Evolutionary conservation across 2,797 vertebrate genomes (phyloP).

Genomic region (Parauchenoglanis punctatus): DNA sequence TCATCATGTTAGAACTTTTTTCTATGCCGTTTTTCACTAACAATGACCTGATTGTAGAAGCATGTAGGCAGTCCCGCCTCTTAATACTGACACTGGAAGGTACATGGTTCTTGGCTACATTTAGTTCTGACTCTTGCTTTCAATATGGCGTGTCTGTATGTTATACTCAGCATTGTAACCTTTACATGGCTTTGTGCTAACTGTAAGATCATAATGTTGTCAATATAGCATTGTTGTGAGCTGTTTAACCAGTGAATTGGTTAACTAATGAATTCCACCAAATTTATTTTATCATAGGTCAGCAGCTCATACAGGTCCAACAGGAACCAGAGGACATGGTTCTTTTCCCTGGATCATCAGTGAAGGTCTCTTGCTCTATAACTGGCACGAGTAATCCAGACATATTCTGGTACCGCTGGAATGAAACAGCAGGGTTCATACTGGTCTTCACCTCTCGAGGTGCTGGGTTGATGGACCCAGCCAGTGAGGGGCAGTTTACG

Average conservation of each 20-base stretch:
- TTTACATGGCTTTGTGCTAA: not conserved
- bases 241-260: not conserved
- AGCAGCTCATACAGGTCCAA: conserved; percentile 33
- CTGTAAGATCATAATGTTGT: not conserved
- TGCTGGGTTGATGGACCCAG: conserved; percentile 27
- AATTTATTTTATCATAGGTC: conserved; percentile 3
- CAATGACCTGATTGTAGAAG: not conserved
- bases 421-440: conserved; percentile 26
- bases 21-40: not conserved
- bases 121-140: not conserved
- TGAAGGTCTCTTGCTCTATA: conserved; percentile 43
- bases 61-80: not conserved
- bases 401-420: conserved; percentile 52
- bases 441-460: conserved; percentile 30
- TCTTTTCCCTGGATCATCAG: conserved; percentile 24
- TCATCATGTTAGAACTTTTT: not conserved
- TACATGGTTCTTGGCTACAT: not conserved
- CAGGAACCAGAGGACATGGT: conserved; percentile 44
- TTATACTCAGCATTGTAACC: not conserved
- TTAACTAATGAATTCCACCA: not conserved
- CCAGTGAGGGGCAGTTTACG: conserved; percentile 30
- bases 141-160: not conserved
- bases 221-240: not conserved
- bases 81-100: too few species aligned
- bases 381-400: conserved; percentile 35